Evolutionary conservation across 2,113 vertebrate genomes (phyloP).

Genomic region (Bambusicola thoracicus): DNA sequence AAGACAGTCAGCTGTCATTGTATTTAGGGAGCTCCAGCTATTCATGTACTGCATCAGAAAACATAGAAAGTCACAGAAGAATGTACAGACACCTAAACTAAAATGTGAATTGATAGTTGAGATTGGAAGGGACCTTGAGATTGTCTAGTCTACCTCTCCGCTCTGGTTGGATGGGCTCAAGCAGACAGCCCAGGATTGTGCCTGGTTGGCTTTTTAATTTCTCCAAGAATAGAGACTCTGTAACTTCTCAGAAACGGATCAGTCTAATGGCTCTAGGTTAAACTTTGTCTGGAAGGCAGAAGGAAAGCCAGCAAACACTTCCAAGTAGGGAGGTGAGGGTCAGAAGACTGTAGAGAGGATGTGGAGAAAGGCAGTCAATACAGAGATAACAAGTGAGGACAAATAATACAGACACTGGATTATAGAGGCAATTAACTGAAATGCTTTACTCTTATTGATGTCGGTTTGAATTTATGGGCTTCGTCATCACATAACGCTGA

Average conservation of each 20-base stretch:
- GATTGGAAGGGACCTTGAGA: neutral
- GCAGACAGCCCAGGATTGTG: neutral
- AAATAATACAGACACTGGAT: neutral
- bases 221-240: neutral
- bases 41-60: neutral
- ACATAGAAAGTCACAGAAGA: neutral
- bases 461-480: neutral
- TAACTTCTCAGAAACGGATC: neutral
- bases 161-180: neutral
- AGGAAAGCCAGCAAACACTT: neutral
- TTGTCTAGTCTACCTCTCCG: neutral
- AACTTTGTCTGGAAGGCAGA: neutral
- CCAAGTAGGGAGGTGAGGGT: neutral
- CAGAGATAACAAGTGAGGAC: neutral
- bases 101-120: neutral
- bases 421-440: neutral
- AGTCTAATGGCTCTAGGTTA: neutral
- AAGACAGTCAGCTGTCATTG: neutral
- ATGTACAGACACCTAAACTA: neutral
- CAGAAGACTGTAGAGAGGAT: neutral
- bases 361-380: neutral
- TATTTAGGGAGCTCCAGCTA: neutral
- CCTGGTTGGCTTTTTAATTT: neutral
- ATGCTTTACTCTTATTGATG: neutral
- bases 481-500: rapidly evolving